phyloP scores from a whole-genome alignment of 1,140 invertebrate genomes.

The Drosophila equinoxialis region DNA sequence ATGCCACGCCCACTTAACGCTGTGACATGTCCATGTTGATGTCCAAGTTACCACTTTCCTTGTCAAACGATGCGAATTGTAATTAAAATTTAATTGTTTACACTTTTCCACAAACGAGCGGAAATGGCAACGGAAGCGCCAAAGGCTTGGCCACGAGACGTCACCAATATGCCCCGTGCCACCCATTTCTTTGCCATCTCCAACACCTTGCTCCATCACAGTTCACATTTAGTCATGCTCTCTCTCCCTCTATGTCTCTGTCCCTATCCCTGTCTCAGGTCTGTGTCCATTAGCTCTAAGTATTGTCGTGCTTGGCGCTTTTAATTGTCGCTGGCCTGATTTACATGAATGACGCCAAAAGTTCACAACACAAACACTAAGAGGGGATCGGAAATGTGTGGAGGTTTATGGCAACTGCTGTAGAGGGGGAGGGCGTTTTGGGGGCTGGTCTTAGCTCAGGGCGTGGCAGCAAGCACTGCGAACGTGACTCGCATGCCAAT shows the following conservation, averaged over 20 bases:
- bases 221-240: not conserved
- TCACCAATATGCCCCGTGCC: slow-evolving; percentile 12
- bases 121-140: slow-evolving; percentile 63
- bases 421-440: not conserved
- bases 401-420: slow-evolving; percentile 1
- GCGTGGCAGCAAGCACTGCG: slow-evolving; percentile 22
- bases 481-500: slow-evolving; percentile 77
- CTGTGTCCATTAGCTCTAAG: slow-evolving; percentile 68
- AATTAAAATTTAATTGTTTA: slow-evolving; percentile 81
- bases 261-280: slow-evolving; percentile 26
- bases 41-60: slow-evolving; percentile 25
- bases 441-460: not conserved
- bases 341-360: slow-evolving; percentile 67
- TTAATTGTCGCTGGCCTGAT: slow-evolving; percentile 73
- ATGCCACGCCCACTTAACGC: not conserved
- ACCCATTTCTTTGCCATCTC: not conserved
- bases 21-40: slow-evolving; percentile 32
- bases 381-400: not conserved
- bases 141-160: slow-evolving; percentile 39
- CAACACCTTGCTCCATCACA: not conserved
- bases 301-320: slow-evolving; percentile 72
- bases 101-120: slow-evolving; percentile 70
- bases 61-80: slow-evolving; percentile 73
- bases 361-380: slow-evolving; percentile 63
- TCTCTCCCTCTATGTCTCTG: not conserved